Evolutionary conservation across 1,140 invertebrate genomes (phyloP).

Genomic region (Panulirus ornatus): DNA sequence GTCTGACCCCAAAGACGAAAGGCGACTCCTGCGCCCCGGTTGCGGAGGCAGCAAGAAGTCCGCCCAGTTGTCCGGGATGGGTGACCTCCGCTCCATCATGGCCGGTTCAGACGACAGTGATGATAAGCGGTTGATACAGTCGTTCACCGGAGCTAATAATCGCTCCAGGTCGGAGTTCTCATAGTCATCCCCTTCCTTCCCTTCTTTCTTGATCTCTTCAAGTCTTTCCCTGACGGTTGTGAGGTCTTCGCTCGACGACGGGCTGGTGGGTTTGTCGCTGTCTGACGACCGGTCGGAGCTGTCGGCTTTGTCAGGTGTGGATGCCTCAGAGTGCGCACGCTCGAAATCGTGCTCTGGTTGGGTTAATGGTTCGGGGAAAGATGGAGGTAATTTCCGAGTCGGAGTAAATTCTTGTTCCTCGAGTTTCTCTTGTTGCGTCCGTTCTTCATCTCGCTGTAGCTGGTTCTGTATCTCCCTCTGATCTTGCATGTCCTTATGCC

Average conservation of each 20-base stretch:
- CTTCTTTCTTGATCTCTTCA: slow-evolving; percentile 66
- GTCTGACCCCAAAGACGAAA: slow-evolving; percentile 74
- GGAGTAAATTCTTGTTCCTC: slow-evolving; percentile 6
- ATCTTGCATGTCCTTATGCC: slow-evolving; percentile 3
- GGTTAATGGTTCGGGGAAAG: slow-evolving; percentile 35
- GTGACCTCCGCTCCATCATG: slow-evolving; percentile 67
- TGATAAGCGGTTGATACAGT: slow-evolving; percentile 74
- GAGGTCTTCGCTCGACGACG: slow-evolving; percentile 63
- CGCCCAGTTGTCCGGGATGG: slow-evolving; percentile 75
- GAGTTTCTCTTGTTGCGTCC: background rate
- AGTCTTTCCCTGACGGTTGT: slow-evolving; percentile 59
- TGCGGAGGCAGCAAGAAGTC: slow-evolving; percentile 74
- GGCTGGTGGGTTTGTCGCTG: slow-evolving; percentile 67
- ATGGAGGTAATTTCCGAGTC: slow-evolving; percentile 41
- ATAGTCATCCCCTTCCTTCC: slow-evolving; percentile 45
- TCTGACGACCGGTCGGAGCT: slow-evolving; percentile 60
- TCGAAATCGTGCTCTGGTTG: slow-evolving; percentile 49
- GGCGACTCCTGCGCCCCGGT: slow-evolving; percentile 70
- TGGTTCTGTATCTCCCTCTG: background rate
- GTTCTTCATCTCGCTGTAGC: background rate
- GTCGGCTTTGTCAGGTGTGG: slow-evolving; percentile 65
- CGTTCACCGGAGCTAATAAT: slow-evolving; percentile 73
- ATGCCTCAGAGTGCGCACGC: slow-evolving; percentile 51
- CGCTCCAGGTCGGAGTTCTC: slow-evolving; percentile 67
- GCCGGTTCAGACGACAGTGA: slow-evolving; percentile 52